Evolutionary conservation across 2,113 vertebrate species (phyloP).

Genomic region (Atrichornis clamosus): DNA sequence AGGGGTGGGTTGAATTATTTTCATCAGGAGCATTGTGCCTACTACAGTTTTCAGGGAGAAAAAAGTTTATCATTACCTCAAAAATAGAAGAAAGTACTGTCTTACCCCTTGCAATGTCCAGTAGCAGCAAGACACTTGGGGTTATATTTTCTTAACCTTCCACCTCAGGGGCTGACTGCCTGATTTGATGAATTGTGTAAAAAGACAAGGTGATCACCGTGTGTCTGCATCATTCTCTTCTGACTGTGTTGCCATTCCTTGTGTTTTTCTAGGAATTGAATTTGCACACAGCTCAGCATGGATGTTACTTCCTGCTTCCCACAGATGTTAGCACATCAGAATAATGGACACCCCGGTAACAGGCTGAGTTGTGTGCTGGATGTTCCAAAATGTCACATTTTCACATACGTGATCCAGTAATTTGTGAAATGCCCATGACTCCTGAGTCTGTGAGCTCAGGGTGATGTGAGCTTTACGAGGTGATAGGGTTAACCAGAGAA

Average conservation of each 20-base stretch:
- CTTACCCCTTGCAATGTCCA: not conserved
- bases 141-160: not conserved
- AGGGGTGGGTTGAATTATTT: slow-evolving; percentile 15
- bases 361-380: not conserved
- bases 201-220: not conserved
- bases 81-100: not conserved
- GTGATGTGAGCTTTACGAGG: not conserved
- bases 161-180: not conserved
- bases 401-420: not conserved
- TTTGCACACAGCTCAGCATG: not conserved
- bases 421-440: not conserved
- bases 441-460: not conserved
- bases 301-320: not conserved
- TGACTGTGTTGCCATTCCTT: not conserved
- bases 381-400: not conserved
- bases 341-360: not conserved
- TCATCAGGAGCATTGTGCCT: not conserved
- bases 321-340: not conserved
- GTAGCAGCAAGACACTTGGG: not conserved
- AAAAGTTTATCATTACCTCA: not conserved
- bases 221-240: not conserved
- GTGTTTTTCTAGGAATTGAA: not conserved
- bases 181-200: not conserved
- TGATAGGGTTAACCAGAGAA: not conserved
- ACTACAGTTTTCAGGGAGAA: not conserved